Base-by-base conservation (phyloP, 2,797 vertebrate genomes). In the Sparidentex hasta region DNA sequence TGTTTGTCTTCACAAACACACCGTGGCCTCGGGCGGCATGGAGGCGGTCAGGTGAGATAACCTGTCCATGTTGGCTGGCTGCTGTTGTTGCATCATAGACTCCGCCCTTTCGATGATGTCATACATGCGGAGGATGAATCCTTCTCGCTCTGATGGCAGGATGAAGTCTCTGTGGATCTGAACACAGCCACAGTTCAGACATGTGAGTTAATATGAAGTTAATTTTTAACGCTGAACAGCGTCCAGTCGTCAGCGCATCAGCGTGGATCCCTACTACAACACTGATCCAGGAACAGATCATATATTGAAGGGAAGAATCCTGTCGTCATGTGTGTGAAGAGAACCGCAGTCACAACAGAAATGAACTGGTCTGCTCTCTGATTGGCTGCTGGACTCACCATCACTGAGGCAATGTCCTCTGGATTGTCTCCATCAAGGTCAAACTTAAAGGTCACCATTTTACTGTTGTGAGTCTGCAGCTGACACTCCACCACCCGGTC, bases 401-500 rank as follows among this genome's bases (percentile, higher is more conserved):
- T 99, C 88, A 97, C 97, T 0, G 96, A 92, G 0, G 98, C 96
- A 0, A 99, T 99, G 83, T 99, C 98, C 83, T 99, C 98, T 0
- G 98, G 97, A 77, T 96, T 97, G 95, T 99, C 98, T 65, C 97
- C 98, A 0, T 99, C 98, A 89, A 99, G 94, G 90, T 99, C 97
- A 0, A 99, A 99, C 87, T 97, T 98, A 90, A 98, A 99, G 0
- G 97, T 99, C 87, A 99, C 98, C 97, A 98, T 97, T 90, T 99
- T 99, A 88, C 94, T 97, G 94, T 99, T 96, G 92, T 98, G 96
- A 3, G 98, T 99, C 91, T 98, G 97, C 63, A 99, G 95, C 91
- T 99, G 97, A 90, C 98, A 99, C 86, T 99, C 98, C 61, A 98
- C 98, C 80, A 98, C 97, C 1, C 97, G 95, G 85, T 99, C 98